Evolutionary conservation across 2,797 vertebrate genomes (phyloP).

Genomic region (Myioborus melanocephalus): DNA sequence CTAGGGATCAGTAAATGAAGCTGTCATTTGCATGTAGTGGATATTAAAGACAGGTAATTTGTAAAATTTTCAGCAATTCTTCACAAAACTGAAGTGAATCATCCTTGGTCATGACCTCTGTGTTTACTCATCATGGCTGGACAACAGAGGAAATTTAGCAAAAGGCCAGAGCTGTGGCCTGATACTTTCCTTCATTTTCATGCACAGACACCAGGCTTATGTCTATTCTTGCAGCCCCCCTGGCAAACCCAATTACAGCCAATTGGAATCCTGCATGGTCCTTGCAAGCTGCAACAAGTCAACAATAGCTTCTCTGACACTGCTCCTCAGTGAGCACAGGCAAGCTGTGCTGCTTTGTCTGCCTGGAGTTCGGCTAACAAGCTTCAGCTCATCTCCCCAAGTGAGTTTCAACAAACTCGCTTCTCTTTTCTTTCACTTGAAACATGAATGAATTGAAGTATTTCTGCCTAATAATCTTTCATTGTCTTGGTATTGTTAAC

Average conservation of each 20-base stretch:
- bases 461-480: background rate
- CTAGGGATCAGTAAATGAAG: background rate
- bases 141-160: background rate
- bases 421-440: constrained; percentile 7
- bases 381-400: constrained; percentile 70
- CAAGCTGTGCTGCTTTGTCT: constrained; percentile 38
- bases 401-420: constrained; percentile 57
- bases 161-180: background rate
- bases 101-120: background rate
- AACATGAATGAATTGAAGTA: background rate
- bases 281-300: constrained; percentile 77
- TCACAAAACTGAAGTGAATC: background rate
- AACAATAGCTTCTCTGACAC: constrained; percentile 37
- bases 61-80: background rate
- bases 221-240: background rate
- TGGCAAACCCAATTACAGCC: background rate
- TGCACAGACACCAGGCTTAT: background rate
- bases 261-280: background rate
- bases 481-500: background rate
- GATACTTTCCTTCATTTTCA: background rate
- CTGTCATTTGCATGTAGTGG: background rate
- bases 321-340: constrained; percentile 62
- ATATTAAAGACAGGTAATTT: background rate
- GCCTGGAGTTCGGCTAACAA: constrained; percentile 74
- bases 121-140: background rate